These are phyloP conservation scores for Tinamus major DNA, from an alignment of 2,797 vertebrate genomes.

Conservation along the genomic window DNA sequence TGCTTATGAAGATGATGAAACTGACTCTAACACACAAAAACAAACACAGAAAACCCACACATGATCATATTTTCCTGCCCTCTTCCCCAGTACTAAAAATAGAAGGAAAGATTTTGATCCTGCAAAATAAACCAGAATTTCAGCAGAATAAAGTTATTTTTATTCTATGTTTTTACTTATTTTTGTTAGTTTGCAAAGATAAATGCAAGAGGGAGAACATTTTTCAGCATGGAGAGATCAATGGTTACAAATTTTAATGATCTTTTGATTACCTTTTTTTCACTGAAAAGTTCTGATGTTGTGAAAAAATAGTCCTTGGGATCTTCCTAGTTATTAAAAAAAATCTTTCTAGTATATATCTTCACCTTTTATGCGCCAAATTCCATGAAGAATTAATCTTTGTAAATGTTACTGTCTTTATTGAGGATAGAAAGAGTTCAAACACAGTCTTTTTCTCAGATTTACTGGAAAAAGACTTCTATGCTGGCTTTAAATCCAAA, in stretches of 20 bases:
- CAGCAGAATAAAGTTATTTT: neutral
- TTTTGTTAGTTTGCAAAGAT: neutral
- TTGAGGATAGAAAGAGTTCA: neutral
- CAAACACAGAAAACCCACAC: neutral
- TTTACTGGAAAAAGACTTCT: neutral
- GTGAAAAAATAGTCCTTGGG: fast-evolving
- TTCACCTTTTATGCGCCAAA: neutral
- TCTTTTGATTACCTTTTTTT: neutral
- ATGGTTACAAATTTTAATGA: neutral
- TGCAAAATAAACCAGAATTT: fast-evolving
- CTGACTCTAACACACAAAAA: slow-evolving; percentile 45
- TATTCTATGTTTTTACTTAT: neutral
- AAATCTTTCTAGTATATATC: fast-evolving
- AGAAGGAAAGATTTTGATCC: neutral
- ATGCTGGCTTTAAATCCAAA: neutral
- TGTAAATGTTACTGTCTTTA: neutral
- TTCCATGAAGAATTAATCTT: neutral
- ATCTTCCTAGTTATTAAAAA: neutral
- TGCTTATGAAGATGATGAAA: slow-evolving; percentile 53
- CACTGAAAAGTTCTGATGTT: fast-evolving
- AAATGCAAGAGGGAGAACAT: neutral
- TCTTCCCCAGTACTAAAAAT: neutral
- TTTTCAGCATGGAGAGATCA: neutral
- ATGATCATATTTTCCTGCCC: neutral
- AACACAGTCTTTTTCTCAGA: neutral